Conservation (phyloP, 2,113 vertebrate species). For the Steatornis caripensis region DNA sequence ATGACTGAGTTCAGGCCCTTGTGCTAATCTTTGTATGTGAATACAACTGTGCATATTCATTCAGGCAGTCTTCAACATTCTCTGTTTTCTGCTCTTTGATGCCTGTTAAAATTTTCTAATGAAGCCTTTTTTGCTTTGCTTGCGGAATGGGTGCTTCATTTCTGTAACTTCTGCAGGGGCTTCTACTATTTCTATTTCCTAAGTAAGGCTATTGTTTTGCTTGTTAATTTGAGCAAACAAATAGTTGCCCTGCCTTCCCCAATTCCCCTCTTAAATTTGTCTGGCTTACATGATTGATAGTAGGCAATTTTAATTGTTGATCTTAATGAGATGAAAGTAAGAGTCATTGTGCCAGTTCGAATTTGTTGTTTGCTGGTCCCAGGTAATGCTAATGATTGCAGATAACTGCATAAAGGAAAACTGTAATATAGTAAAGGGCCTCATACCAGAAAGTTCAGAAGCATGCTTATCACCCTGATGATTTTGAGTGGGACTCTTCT, state of each 20-base stretch:
- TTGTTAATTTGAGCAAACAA: background rate
- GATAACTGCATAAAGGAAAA: background rate
- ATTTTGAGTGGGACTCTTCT: background rate
- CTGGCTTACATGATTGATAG: background rate
- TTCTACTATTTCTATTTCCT: background rate
- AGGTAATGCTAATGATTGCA: background rate
- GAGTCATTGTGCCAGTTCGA: background rate
- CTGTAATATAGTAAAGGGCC: background rate
- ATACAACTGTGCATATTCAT: background rate
- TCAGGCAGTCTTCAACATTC: background rate
- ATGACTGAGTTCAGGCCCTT: slow-evolving; percentile 74
- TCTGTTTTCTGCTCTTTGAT: slow-evolving; percentile 49
- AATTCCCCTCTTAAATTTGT: background rate
- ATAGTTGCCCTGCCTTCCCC: background rate
- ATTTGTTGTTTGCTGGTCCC: background rate
- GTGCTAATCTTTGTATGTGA: slow-evolving; percentile 39
- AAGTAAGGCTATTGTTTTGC: background rate
- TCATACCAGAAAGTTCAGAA: background rate
- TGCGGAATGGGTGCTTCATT: slow-evolving; percentile 33
- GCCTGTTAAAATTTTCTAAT: slow-evolving; percentile 37
- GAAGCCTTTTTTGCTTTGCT: slow-evolving; percentile 37
- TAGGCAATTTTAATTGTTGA: background rate
- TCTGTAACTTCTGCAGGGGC: background rate
- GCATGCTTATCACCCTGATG: background rate
- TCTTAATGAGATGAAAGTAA: background rate